Conservation (phyloP, 2,797 vertebrate species). For the Lycodopsis pacificus region DNA sequence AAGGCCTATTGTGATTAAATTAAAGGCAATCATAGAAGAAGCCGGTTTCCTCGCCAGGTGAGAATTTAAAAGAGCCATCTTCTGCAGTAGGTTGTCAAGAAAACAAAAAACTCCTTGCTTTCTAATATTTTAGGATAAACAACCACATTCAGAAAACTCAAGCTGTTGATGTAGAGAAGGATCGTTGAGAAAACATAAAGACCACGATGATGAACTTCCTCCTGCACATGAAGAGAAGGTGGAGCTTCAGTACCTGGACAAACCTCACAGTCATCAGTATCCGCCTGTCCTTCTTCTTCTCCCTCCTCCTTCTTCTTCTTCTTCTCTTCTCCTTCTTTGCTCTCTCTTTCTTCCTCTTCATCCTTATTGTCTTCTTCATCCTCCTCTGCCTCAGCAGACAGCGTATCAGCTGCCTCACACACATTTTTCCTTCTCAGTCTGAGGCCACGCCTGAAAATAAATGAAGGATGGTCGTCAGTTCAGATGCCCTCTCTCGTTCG, state of each 20-base stretch:
- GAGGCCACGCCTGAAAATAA: slow-evolving; percentile 50
- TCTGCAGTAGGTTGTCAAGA: not conserved
- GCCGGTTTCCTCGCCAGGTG: not conserved
- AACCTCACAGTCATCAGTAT: slow-evolving; percentile 65
- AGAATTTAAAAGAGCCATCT: not conserved
- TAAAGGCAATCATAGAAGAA: not conserved
- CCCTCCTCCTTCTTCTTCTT: slow-evolving; percentile 40
- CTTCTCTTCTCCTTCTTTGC: slow-evolving; percentile 12
- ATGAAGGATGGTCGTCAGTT: not conserved
- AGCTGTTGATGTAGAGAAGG: not conserved
- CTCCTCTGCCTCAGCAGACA: slow-evolving; percentile 32
- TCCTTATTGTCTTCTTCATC: not conserved
- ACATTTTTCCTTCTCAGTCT: slow-evolving; percentile 25
- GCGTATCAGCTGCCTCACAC: not conserved
- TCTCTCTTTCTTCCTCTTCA: not conserved
- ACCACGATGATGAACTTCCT: not conserved
- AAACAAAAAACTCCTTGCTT: not conserved
- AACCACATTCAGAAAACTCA: not conserved
- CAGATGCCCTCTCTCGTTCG: not conserved
- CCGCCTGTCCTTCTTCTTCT: slow-evolving; percentile 47
- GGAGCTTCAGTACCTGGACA: slow-evolving; percentile 76
- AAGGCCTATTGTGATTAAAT: no score
- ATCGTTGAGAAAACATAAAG: not conserved
- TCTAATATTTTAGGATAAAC: not conserved
- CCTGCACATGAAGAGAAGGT: not conserved